These are phyloP conservation scores for Zaprionus ornatus DNA, from an alignment of 1,140 invertebrate genomes.

Conservation along the genomic window DNA sequence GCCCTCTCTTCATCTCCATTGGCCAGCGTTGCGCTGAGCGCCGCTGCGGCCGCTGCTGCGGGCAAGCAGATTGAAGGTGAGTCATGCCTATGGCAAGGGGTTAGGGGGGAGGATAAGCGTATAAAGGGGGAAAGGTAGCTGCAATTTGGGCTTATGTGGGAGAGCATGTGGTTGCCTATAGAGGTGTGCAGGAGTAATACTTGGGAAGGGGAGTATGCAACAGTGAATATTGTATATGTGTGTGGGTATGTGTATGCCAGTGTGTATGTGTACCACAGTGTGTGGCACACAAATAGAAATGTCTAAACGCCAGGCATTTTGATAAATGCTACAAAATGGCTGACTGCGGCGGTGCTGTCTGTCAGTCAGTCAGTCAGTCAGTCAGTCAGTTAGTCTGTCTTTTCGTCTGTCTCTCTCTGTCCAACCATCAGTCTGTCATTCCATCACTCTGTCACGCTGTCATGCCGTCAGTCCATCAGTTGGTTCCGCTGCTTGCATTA, in stretches of 20 bases:
- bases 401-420: background rate
- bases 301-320: constrained; percentile 75
- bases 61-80: constrained; percentile 94
- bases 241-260: background rate
- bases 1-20: constrained; percentile 83
- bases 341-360: constrained; percentile 53
- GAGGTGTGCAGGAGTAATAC: background rate
- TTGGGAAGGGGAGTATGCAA: background rate
- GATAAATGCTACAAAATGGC: constrained; percentile 74
- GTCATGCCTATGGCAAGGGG: constrained; percentile 11
- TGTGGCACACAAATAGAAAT: constrained; percentile 64
- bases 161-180: background rate
- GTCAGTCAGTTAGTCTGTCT: too few species aligned
- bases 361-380: constrained; percentile 17
- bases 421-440: constrained; percentile 4
- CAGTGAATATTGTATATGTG: background rate
- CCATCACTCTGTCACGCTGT: constrained; percentile 26
- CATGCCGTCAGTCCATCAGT: constrained; percentile 8
- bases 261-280: background rate
- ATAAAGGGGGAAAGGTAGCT: background rate
- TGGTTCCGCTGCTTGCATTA: constrained; percentile 15
- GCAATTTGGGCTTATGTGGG: constrained; percentile 2
- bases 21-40: constrained; percentile 86
- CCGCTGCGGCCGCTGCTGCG: constrained; percentile 87
- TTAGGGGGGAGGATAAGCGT: background rate